Base-by-base conservation (phyloP, 2,888 invertebrate species). In the Ectobius pallidus region DNA sequence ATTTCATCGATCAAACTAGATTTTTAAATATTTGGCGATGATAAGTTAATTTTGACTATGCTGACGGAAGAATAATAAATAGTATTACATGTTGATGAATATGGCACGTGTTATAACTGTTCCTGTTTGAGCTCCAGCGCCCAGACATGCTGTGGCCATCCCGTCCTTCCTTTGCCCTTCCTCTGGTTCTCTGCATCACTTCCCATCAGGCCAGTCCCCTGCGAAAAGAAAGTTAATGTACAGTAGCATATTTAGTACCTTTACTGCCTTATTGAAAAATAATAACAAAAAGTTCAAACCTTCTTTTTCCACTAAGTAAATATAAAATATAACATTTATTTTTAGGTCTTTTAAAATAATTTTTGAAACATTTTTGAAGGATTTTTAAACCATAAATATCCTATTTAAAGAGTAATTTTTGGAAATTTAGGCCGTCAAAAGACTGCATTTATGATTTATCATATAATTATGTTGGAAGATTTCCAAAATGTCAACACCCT, bases 121-220 rank as follows among this genome's bases (percentile, higher is more conserved):
- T 92, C 91, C 79, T 89, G 90, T 82, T 93, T 90, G 77, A 94
- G 83, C 80, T 94, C 93, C 49, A 95, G 85, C 0, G 96, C 97
- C 97, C 97, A 97, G 76, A 97, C 97, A 83, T 96, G 95, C 80
- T 97, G 96, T 0, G 97, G 97, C 97, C 97, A 97, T 16, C 97
- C 97, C 0, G 97, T 97, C 73, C 97, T 89, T 0, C 96, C 96
- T 83, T 95, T 95, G 73, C 89, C 79, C 73, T 71, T 73, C 42
- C 74, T 11, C 30, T 72, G 74, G 22, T 58, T 52, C 25, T 67
- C 73, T 22, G 32, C 58, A 22, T 22, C 20, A 16, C 42, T 20
- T n/a, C 27, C 3, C 20, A 63, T 4, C 4, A 6, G 27, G 39
- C 25, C 20, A 25, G 39, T 22, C n/a, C 63, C 63, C 42, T 39